Evolutionary conservation across 2,113 vertebrate species (phyloP), one percentile per base, ranked within the genome.

Genomic region (Heptranchias perlo): DNA sequence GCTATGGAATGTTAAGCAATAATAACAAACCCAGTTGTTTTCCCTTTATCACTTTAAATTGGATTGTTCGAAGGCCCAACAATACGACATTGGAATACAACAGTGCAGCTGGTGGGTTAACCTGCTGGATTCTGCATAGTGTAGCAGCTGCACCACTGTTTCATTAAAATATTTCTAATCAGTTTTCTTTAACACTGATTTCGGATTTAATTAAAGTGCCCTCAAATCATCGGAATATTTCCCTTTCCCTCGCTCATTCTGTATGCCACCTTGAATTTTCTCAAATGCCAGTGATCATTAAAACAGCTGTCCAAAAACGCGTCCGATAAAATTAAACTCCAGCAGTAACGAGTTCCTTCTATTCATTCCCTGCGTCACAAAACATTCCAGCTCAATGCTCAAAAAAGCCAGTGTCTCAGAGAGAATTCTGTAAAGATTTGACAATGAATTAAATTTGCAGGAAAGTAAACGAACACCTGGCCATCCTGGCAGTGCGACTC

Each of bases 131-230:
- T 95, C 64, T 35, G 94, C 65, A 52, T 35, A 31, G 6, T 31
- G 94, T 49, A 28, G 23, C 65, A 73, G 94, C 44, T 69, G 94
- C 35, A 44, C 47, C 47, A 28, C 4, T 18, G 31, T 52, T 69
- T 31, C 25, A 73, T 95, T 95, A 28, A 1, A 95, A 69, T 21
- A 18, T 35, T 69, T 95, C 52, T 52, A 69, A 95, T 69, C 94
- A 47, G 65, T 35, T 95, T 95, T 10, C 64, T 95, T 69, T 95
- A 52, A 47, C 39, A 69, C 65, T 35, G 64, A 73, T 95, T 69
- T 95, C 93, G 49, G 39, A 14, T 94, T 94, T 69, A 67, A 94
- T 94, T 94, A 94, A 94, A n/a, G n/a, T n/a, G n/a, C n/a, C n/a
- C n/a, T n/a, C n/a, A n/a, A 47, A 94, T 94, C n/a, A 94, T 44